Conservation (phyloP, 2,113 vertebrate species). For the Asarcornis scutulata region DNA sequence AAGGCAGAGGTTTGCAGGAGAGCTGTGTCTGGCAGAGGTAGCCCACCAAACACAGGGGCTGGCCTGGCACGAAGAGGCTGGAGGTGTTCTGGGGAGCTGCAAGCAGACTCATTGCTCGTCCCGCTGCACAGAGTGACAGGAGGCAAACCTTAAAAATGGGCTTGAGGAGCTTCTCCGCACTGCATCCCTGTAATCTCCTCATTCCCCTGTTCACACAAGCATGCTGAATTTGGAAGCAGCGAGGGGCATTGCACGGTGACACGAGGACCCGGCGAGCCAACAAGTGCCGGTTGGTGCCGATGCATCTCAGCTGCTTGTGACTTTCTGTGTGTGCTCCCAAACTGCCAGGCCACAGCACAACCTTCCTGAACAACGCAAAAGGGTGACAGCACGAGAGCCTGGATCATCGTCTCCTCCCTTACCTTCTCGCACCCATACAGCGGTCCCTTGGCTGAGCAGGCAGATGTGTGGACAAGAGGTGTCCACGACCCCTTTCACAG, state of each 20-base stretch:
- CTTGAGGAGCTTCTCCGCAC: background rate
- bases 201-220: background rate
- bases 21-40: background rate
- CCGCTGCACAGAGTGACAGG: rapidly evolving
- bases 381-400: background rate
- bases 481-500: background rate
- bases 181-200: background rate
- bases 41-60: background rate
- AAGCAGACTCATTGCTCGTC: background rate
- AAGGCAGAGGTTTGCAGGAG: rapidly evolving
- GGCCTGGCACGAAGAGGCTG: background rate
- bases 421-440: background rate
- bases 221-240: background rate
- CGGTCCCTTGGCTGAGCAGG: background rate
- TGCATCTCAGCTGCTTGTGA: background rate
- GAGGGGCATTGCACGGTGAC: background rate
- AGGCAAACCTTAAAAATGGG: background rate
- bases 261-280: background rate
- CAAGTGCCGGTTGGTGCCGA: background rate
- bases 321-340: background rate
- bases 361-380: background rate
- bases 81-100: background rate
- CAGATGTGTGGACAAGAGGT: rapidly evolving
- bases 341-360: background rate
- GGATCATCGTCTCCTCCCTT: background rate